Conservation (phyloP, 1,140 invertebrate species). For the Helicoverpa zea region DNA sequence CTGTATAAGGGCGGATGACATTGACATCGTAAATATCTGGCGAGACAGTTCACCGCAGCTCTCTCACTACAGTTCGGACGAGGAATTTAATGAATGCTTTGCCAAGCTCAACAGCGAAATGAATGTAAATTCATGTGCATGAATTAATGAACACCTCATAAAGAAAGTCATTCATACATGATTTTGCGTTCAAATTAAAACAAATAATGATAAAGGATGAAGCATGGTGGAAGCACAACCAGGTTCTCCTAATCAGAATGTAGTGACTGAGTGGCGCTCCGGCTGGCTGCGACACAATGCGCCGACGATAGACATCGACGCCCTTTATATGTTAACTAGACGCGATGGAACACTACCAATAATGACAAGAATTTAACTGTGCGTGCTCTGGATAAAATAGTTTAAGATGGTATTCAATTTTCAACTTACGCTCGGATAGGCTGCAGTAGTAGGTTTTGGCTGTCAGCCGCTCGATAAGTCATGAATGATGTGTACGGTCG, state of each 20-base stretch:
- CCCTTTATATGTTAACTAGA: conserved; percentile 34
- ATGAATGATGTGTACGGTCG: too few relatives aligned
- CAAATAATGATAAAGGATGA: conserved; percentile 16
- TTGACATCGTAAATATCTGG: conserved; percentile 24
- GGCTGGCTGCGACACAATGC: not conserved
- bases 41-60: not conserved
- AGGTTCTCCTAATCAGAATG: conserved; percentile 16
- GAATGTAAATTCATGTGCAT: conserved; percentile 15
- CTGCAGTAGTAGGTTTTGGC: not conserved
- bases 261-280: conserved; percentile 22
- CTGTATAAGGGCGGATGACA: conserved; percentile 32
- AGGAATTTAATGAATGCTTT: conserved; percentile 4
- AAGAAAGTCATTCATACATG: not conserved
- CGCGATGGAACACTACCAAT: not conserved
- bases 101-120: not conserved
- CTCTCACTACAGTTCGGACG: not conserved
- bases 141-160: conserved; percentile 5
- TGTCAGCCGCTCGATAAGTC: not conserved
- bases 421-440: not conserved
- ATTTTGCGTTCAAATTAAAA: conserved; percentile 5
- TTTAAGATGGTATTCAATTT: not conserved
- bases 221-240: not conserved
- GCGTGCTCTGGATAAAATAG: not conserved
- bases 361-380: conserved; percentile 18
- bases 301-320: conserved; percentile 20